A percentile compares a stretch with the other conserved stretches of the same genome.
phyloP scores from a whole-genome alignment of 2,888 invertebrate species.

The Boloria selene region DNA sequence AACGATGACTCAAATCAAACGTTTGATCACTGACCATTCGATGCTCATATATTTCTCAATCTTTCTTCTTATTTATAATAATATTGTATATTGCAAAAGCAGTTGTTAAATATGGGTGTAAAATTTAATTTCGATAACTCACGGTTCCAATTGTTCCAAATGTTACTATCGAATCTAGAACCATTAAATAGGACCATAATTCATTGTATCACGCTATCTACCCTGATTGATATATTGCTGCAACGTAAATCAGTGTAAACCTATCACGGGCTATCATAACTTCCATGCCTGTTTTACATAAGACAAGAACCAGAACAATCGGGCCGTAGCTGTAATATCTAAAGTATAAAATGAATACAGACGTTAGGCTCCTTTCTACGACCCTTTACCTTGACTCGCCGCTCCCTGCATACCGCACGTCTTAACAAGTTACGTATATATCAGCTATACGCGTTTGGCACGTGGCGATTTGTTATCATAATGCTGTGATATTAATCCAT shows the following conservation, averaged over 20 bases:
- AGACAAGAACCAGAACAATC: conserved; percentile 42
- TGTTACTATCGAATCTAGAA: conserved; percentile 8
- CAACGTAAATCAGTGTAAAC: conserved; percentile 30
- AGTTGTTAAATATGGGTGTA: not conserved
- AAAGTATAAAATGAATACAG: conserved; percentile 59
- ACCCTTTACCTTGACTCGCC: conserved; percentile 79
- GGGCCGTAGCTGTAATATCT: conserved; percentile 37
- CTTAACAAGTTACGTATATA: conserved; percentile 54
- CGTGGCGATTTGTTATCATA: conserved; percentile 33
- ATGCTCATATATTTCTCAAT: conserved; percentile 3
- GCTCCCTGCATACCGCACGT: conserved; percentile 75
- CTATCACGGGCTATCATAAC: conserved; percentile 35
- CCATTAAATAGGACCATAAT: conserved; percentile 26
- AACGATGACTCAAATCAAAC: conserved; percentile 15
- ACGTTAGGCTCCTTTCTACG: conserved; percentile 76
- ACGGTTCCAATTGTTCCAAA: conserved; percentile 5
- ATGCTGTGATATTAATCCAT: conserved; percentile 22
- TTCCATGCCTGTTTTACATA: conserved; percentile 41
- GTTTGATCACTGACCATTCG: not conserved
- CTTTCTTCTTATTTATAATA: not conserved
- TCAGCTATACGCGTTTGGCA: conserved; percentile 23
- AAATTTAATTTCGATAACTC: conserved; percentile 9
- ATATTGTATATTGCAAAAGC: not conserved
- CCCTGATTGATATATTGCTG: conserved; percentile 35
- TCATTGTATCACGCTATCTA: conserved; percentile 22